A percentile compares a stretch with the other conserved stretches of the same genome.
Conservation (phyloP, 2,113 vertebrate species). For the Perca fluviatilis region DNA sequence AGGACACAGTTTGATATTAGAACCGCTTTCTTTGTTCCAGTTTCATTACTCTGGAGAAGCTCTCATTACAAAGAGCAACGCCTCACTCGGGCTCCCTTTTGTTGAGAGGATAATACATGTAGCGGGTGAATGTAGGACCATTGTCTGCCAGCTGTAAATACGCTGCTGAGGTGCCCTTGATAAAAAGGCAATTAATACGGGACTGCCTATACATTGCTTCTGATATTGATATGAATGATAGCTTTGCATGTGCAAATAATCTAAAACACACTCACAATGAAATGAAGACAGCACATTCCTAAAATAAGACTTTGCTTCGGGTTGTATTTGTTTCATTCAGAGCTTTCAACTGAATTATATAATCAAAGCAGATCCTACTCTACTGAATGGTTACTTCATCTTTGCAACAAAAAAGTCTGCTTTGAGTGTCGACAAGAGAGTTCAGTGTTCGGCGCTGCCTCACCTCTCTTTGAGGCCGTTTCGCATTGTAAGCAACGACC, state of each 20-base stretch:
- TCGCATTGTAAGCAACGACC: slow-evolving; percentile 33
- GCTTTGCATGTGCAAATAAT: not conserved
- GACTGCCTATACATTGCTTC: not conserved
- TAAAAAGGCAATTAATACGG: slow-evolving; percentile 42
- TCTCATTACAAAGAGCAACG: slow-evolving; percentile 64
- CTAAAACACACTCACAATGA: not conserved
- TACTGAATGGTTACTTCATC: not conserved
- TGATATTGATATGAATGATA: not conserved
- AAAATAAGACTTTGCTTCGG: not conserved
- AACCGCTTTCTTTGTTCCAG: slow-evolving; percentile 66
- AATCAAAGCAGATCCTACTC: not conserved
- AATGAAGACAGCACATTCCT: not conserved
- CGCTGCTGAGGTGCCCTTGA: slow-evolving; percentile 57
- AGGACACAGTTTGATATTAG: slow-evolving; percentile 71
- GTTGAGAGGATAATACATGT: slow-evolving; percentile 56
- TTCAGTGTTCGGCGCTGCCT: slow-evolving; percentile 20
- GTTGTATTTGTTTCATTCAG: not conserved
- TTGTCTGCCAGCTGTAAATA: slow-evolving; percentile 47
- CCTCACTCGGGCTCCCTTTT: slow-evolving; percentile 49
- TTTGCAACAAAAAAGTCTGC: slow-evolving; percentile 1
- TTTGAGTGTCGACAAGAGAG: slow-evolving; percentile 29
- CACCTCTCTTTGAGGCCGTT: slow-evolving; percentile 32
- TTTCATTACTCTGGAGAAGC: slow-evolving; percentile 72
- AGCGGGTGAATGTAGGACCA: slow-evolving; percentile 44
- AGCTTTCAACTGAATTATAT: not conserved